A percentile compares a stretch with the other conserved stretches of the same genome.
Conservation (phyloP, 2,888 invertebrate species). For the Drosophila mimica region DNA sequence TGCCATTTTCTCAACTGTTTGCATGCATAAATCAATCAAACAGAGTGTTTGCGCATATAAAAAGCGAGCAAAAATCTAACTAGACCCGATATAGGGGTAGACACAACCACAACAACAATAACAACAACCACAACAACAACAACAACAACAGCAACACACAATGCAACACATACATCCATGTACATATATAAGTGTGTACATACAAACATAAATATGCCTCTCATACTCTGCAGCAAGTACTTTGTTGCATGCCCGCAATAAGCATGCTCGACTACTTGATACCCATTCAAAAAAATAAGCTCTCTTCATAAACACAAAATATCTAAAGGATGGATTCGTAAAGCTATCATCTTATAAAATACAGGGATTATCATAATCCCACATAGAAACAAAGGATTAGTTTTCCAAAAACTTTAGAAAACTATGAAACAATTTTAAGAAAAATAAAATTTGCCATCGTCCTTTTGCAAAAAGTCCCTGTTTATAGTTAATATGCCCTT, state of each 20-base stretch:
- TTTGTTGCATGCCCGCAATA: background rate
- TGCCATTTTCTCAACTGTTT: constrained; percentile 38
- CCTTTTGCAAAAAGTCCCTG: background rate
- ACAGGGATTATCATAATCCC: background rate
- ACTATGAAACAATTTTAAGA: no score
- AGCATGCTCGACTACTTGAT: background rate
- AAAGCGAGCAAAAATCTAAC: constrained; percentile 36
- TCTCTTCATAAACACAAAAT: background rate
- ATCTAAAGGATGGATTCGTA: background rate
- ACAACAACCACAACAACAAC: constrained; percentile 5
- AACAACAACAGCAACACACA: background rate
- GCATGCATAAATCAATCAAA: constrained; percentile 76
- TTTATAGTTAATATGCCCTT: background rate
- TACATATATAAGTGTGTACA: background rate
- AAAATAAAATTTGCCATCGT: background rate
- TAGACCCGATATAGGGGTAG: constrained; percentile 38
- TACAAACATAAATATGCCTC: background rate
- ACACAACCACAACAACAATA: constrained; percentile 29
- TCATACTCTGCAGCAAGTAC: background rate
- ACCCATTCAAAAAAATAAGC: background rate
- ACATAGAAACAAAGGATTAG: background rate
- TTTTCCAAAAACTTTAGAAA: no score
- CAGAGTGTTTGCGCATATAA: constrained; percentile 66
- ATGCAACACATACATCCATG: background rate
- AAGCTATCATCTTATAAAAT: background rate